These are phyloP conservation scores for Pollenia amentaria DNA, from an alignment of 2,888 invertebrate genomes.

Conservation along the genomic window DNA sequence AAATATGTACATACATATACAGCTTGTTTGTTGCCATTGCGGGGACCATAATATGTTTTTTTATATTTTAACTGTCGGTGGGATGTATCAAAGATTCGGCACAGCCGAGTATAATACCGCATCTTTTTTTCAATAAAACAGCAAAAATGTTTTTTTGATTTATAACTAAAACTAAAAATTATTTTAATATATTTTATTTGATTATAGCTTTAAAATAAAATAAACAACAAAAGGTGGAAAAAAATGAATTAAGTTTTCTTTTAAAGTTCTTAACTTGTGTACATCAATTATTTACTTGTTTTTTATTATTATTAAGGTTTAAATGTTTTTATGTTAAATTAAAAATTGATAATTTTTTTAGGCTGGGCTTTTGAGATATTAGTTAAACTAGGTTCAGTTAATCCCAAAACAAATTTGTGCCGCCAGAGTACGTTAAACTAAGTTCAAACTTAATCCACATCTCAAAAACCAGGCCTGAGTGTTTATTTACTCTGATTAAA, in stretches of 20 bases:
- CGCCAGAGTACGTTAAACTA: no score
- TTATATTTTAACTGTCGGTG: no score
- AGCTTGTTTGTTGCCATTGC: no score
- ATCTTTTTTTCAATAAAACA: constrained; percentile 7
- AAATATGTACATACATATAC: no score
- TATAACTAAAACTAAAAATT: constrained; percentile 55
- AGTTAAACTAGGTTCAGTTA: no score
- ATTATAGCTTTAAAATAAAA: constrained; percentile 40
- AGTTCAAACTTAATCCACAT: no score
- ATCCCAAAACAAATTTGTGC: no score
- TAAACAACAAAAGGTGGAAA: constrained; percentile 19
- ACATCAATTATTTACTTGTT: constrained; percentile 47
- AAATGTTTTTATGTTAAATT: constrained; percentile 5
- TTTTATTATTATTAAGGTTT: constrained; percentile 38
- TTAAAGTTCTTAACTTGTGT: constrained; percentile 12
- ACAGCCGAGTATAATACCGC: no score
- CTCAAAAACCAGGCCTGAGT: no score
- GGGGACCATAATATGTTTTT: no score
- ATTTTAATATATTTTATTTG: constrained; percentile 52
- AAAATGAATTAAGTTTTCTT: constrained; percentile 6
- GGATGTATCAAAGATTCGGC: no score
- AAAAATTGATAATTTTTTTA: constrained; percentile 41
- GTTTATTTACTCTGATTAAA: constrained; percentile 46
- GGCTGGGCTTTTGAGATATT: no score
- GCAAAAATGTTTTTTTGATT: not conserved